Evolutionary conservation across 2,888 invertebrate genomes (phyloP).

Genomic region (Herminia tarsipennalis): DNA sequence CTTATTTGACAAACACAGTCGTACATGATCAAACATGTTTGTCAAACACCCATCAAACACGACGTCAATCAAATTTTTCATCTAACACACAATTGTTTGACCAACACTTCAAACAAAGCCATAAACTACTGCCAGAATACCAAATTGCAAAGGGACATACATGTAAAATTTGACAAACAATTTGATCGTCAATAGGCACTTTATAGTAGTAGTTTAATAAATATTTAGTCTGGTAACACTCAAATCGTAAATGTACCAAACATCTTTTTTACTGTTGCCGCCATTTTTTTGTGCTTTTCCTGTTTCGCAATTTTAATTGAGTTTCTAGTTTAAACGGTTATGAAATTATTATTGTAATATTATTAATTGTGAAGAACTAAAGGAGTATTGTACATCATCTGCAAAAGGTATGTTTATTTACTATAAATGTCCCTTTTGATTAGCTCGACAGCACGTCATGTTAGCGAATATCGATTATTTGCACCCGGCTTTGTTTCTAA

Average conservation of each 20-base stretch:
- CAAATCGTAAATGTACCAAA: constrained; percentile 34
- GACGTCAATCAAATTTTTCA: too few species aligned
- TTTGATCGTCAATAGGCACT: too few species aligned
- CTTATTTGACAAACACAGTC: too few species aligned
- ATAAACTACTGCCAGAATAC: too few species aligned
- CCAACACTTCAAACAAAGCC: too few species aligned
- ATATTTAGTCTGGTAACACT: constrained; percentile 23
- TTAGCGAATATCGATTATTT: constrained; percentile 60
- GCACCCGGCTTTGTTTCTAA: constrained; percentile 35
- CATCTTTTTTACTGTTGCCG: constrained; percentile 61
- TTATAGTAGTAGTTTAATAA: constrained; percentile 5
- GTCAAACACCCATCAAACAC: too few species aligned
- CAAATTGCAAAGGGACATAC: too few species aligned
- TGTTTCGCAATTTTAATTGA: constrained; percentile 39
- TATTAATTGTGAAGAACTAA: constrained; percentile 16
- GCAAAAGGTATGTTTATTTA: constrained; percentile 36
- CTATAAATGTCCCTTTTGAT: constrained; percentile 5
- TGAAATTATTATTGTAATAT: constrained; percentile 8
- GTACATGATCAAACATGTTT: too few species aligned
- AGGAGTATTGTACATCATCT: constrained; percentile 14
- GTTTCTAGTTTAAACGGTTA: constrained; percentile 15
- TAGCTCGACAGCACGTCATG: constrained; percentile 47
- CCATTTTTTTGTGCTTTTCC: constrained; percentile 72
- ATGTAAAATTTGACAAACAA: too few species aligned
- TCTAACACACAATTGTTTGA: too few species aligned